A percentile compares a stretch with the other conserved stretches of the same genome.
Conservation (phyloP, 1,140 invertebrate species). For the Drosophila hydei region DNA sequence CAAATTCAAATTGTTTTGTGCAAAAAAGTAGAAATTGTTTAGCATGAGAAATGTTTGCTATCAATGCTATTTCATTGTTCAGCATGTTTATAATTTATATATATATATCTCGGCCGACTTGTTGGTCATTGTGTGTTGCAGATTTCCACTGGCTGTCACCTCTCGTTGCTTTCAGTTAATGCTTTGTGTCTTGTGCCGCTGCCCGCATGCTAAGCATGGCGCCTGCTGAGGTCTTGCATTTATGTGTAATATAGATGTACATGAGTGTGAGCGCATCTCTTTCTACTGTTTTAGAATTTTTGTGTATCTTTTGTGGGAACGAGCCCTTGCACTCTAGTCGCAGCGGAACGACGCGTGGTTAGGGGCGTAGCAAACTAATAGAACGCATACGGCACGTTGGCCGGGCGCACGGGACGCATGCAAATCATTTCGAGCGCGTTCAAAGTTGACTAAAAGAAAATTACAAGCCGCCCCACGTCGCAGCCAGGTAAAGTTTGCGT, state of each 20-base stretch:
- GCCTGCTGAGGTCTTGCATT: no score
- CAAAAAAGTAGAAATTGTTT: no score
- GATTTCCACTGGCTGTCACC: background rate
- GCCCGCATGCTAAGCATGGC: background rate
- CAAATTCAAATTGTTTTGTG: no score
- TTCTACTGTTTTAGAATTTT: slow-evolving; percentile 21
- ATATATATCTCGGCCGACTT: background rate
- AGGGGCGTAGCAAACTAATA: slow-evolving; percentile 57
- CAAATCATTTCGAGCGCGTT: slow-evolving; percentile 72
- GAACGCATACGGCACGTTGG: slow-evolving; percentile 65
- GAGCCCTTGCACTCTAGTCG: slow-evolving; percentile 48
- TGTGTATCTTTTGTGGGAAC: slow-evolving; percentile 14
- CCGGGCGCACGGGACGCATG: slow-evolving; percentile 35
- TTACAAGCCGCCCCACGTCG: slow-evolving; percentile 48
- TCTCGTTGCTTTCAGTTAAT: slow-evolving; percentile 10
- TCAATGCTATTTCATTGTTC: background rate
- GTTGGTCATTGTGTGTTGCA: background rate
- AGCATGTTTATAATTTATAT: background rate
- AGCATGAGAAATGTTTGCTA: no score
- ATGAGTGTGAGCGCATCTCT: slow-evolving; percentile 10
- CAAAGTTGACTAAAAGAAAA: slow-evolving; percentile 76
- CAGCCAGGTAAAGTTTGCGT: slow-evolving; percentile 35
- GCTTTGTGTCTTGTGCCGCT: slow-evolving; percentile 15
- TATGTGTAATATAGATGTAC: no score
- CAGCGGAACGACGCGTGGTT: background rate